Evolutionary conservation across 53 echinoderm and acorn worm genomes (phyloP), one percentile per base, ranked within the genome.

Genomic region (Mesocentrotus franciscanus): DNA sequence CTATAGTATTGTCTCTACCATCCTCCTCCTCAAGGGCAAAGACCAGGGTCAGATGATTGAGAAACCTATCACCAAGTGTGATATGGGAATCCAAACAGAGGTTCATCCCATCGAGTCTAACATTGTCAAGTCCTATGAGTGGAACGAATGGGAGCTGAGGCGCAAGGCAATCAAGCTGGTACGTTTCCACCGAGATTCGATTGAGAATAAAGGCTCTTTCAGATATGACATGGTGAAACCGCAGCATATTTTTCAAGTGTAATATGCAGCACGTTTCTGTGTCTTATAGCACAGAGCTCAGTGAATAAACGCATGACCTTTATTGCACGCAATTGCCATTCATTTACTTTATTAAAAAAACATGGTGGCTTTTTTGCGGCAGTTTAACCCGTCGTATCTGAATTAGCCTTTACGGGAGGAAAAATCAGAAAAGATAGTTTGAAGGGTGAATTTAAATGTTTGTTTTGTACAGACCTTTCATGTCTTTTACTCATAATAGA

Each of bases 21-120:
- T 56, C 39, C 22, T 24, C 20, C 66, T 90, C 64, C 13, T 36
- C 9, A 78, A 99, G 99, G 99, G 99, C 66, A 97, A 97, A 78
- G 99, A 99, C 81, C 98, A 98, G 92, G 99, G 99, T 78, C 96
- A 98, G 95, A 99, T 99, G 99, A 99, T 99, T 24, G 99, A 99
- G 96, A 99, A 99, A 62, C 99, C 99, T 36, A 98, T 99, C 76
- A 99, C 99, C 11, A 99, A 99, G 95, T 99, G 99, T 96, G 99
- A 98, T 75, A 97, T 97, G 97, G 99, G 98, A 55, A 84, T 98
- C n/a, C 98, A 98, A 96, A 99, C 98, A 0, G 99, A 99, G 89
- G 98, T 98, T 12, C 99, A 99, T 64, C 98, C 98, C 20, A 97
- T 99, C 0, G 99, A 99, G 76, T 97, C 99, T 60, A 99, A 99